Evolutionary conservation across 2,888 invertebrate species (phyloP), one percentile per base, ranked within the genome.

Genomic region (Lithophane semibrunnea): DNA sequence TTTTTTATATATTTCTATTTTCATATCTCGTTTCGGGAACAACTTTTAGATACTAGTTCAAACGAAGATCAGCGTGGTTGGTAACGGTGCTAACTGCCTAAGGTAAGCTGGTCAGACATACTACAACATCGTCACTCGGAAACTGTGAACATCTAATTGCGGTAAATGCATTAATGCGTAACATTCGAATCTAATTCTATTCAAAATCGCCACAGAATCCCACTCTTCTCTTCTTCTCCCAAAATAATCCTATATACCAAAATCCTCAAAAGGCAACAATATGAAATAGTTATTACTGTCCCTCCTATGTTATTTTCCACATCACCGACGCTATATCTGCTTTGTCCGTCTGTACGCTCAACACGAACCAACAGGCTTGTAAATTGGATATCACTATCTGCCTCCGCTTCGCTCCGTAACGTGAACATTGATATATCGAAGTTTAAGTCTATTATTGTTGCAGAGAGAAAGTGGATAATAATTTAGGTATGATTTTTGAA

Each of bases 371-470:
- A 73, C 77, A 85, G 71, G 66, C 75, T 69, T 76, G 74, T 81
- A 77, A 79, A 84, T 84, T 84, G 82, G 69, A 79, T 81, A 81
- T 75, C 75, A 61, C 65, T 68, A 69, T 73, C 64, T 77, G n/a
- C 54, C 72, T 65, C 47, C 73, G 65, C 24, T 5, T 47, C 63
- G 58, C 47, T 49, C 18, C 58, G 56, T 67, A 37, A 71, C 61
- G n/a, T 65, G 68, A 58, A 56, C 64, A 71, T 61, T 52, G 37
- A 68, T 44, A 24, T 69, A 72, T 60, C 49, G 16, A 10, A 42
- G 24, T 49, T 54, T 3, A 49, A 16, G 16, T 16, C 21, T 49
- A 37, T 7, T 42, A 49, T 42, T 74, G 24, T 21, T 60, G 10
- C 12, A 49, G 1, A 13, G 1, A 24, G n/a, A 4, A 18, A 2